Base-by-base conservation (phyloP, 2,113 vertebrate species). In the Eulemur macaco region DNA sequence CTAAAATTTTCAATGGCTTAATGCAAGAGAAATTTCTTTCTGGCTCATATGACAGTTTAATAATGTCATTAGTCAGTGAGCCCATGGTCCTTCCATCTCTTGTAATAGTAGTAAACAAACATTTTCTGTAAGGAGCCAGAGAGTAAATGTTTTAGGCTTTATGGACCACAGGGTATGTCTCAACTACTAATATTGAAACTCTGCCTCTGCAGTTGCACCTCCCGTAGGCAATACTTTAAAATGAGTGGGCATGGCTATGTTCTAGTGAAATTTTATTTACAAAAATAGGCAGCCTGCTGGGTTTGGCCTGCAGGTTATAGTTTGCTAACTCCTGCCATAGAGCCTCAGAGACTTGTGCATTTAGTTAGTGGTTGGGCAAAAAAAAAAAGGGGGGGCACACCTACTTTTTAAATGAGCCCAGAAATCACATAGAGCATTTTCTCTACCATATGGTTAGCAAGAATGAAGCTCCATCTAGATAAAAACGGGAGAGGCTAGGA, bases 1-100 rank as follows among this genome's bases (percentile, higher is more conserved):
- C 47, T 85, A 66, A 95, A 92, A 60, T 17, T 90, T 93, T 84
- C 88, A 84, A 17, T 82, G 37, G 69, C 15, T 78, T 68, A 89
- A 86, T 39, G 63, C 64, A 45, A 56, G n/a, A 93, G n/a, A 52
- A 88, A 29, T 82, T 52, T 47, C 54, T 91, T 78, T 92, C 73
- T 64, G 37, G 31, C 13, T 84, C 34, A 45, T 8, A 0, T 27
- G 74, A 85, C 20, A 66, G 39, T 73, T 81, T 86, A 86, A 27
- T n/a, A 68, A 74, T 86, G 23, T 60, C 25, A 42, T 81, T 87
- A 68, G 50, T 96, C 34, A 50, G 21, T 45, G 29, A 56, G 21
- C 69, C 20, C 71, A 69, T 56, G 18, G 21, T 71, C 31, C 29
- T 86, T 86, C 29, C 42, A 45, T 85, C 7, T 68, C 42, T 39